Base-by-base conservation (phyloP, 2,113 vertebrate genomes). In the Callorhinus ursinus region DNA sequence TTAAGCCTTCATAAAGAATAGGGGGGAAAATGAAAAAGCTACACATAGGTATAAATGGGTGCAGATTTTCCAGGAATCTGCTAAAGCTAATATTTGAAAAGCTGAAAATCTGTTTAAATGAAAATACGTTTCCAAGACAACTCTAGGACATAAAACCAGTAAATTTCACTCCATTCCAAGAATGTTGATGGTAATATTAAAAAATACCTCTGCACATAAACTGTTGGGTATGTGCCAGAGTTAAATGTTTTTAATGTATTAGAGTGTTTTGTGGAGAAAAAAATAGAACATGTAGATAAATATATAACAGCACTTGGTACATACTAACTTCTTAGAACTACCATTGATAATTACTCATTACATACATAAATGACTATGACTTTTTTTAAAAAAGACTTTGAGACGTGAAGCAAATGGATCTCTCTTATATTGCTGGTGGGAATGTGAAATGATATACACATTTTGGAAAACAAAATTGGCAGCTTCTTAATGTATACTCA, bases 21-120 rank as follows among this genome's bases (percentile, higher is more conserved):
- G 19, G 10, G 61, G 59, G 24, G 57, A 4, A 55, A 91, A 46
- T n/a, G 19, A 74, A 91, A 93, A 95, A 33, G 55, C 67, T 16
- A 61, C 36, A 80, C 85, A 1, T 86, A 59, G 26, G 10, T 72
- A 65, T 51, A 65, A 93, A 46, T 81, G 46, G 24, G 42, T 59
- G 0, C 8, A 18, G 5, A 80, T 83, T 90, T 82, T 90, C 81
- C 53, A 90, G 76, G 33, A 93, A 94, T 93, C 90, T 65, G 9
- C 36, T 67, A 84, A 51, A 7, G 31, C 39, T 84, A 2, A 42
- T 94, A 51, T 69, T 90, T 93, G 49, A 96, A 94, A 86, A 93
- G 22, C 63, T 85, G 21, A 65, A 92, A 72, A 92, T 93, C 61
- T 33, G 14, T 59, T 94, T 71, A 83, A 71, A 53, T 85, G 55